A percentile compares a stretch with the other conserved stretches of the same genome.
These are phyloP conservation scores for Anastrepha obliqua DNA, from an alignment of 1,140 invertebrate genomes.

Conservation along the genomic window DNA sequence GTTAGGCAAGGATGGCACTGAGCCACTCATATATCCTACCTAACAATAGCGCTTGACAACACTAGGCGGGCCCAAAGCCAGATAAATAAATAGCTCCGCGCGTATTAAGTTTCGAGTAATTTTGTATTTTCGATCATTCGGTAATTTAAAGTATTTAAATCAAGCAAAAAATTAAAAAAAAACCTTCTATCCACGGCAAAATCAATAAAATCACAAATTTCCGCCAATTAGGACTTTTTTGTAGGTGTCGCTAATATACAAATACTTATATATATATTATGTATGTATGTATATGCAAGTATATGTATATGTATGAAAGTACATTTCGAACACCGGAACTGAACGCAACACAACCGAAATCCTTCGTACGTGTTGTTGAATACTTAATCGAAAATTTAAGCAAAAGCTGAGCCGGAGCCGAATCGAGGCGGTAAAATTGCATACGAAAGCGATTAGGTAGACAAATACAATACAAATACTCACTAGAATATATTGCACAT, in stretches of 20 bases:
- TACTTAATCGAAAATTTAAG: constrained; percentile 33
- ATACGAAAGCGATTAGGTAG: constrained; percentile 34
- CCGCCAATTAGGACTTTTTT: background rate
- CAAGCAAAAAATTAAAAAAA: too few species aligned
- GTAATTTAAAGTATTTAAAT: too few species aligned
- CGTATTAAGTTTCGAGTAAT: too few species aligned
- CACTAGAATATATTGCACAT: too few species aligned
- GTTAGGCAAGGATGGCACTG: too few species aligned
- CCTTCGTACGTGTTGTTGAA: constrained; percentile 43
- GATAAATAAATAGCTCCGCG: too few species aligned
- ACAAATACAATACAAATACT: background rate
- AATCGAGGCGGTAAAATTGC: background rate
- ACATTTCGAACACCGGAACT: background rate
- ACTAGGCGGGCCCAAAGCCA: too few species aligned
- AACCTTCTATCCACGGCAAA: background rate
- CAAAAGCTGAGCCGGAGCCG: constrained; percentile 14
- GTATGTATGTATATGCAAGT: background rate
- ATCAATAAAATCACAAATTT: constrained; percentile 1
- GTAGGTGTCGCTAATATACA: too few species aligned
- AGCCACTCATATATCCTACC: too few species aligned
- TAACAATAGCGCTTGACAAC: too few species aligned
- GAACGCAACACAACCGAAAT: background rate
- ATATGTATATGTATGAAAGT: background rate
- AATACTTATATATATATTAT: too few species aligned
- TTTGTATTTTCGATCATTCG: too few species aligned